Evolutionary conservation across 2,888 invertebrate genomes (phyloP).

Genomic region (Parnassius smintheus): DNA sequence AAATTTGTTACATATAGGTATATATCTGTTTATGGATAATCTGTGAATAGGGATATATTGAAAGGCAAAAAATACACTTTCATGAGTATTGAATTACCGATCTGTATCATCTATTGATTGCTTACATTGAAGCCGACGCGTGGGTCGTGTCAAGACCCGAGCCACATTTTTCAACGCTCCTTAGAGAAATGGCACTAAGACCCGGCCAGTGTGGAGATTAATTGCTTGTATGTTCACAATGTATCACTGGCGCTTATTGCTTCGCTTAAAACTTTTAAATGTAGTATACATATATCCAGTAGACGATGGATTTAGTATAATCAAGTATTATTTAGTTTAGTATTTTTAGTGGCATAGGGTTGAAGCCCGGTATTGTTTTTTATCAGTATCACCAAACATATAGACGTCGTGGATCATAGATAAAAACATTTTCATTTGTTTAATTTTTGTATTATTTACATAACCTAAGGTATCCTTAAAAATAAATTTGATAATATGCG

Average conservation of each 20-base stretch:
- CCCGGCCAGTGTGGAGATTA: background rate
- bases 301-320: too few species aligned
- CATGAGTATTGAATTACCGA: slow-evolving; percentile 8
- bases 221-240: background rate
- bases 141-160: slow-evolving; percentile 4
- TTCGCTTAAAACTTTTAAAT: background rate
- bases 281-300: too few species aligned
- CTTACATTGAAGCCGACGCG: slow-evolving; percentile 5
- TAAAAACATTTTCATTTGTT: too few species aligned
- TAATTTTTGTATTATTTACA: too few species aligned
- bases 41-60: background rate
- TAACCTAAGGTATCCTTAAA: too few species aligned
- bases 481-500: background rate
- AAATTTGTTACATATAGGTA: too few species aligned
- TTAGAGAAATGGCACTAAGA: background rate
- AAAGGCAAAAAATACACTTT: background rate
- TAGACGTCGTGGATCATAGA: too few species aligned
- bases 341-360: too few species aligned
- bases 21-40: too few species aligned
- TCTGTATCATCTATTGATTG: slow-evolving; percentile 13
- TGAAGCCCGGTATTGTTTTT: too few species aligned
- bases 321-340: too few species aligned
- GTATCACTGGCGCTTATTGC: background rate
- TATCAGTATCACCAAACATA: too few species aligned
- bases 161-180: slow-evolving; percentile 6